Evolutionary conservation across 2,797 vertebrate species (phyloP), one percentile per base, ranked within the genome.

Genomic region (Artibeus jamaicensis): DNA sequence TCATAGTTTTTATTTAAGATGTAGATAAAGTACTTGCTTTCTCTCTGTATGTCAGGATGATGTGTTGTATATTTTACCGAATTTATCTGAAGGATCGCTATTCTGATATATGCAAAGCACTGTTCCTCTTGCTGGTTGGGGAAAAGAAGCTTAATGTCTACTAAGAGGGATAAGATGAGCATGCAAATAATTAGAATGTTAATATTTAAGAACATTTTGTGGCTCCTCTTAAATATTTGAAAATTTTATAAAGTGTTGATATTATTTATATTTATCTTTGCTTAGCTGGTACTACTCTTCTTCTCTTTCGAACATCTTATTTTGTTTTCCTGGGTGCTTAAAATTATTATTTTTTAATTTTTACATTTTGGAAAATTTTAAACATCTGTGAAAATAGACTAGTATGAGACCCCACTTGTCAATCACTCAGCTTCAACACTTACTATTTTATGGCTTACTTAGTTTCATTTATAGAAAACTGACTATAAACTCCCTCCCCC

Each of bases 351-450:
- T 91, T 74, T 53, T 89, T 53, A 93, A 74, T 10, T 53, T 84
- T 89, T 92, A 79, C 82, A 85, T 96, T 86, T 86, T 86, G n/a
- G 74, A 95, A 90, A 73, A 50, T 37, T 81, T 91, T 62, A 92
- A 86, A 82, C 68, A 78, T 82, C n/a, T 95, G 7, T 82, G 74
- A 70, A 92, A 86, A 53, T 42, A 82, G 37, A 84, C 26, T 50
- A 65, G n/a, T 55, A 39, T 87, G 71, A 94, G 32, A 19, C 68
- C 59, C 53, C 34, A 76, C 42, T 57, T 85, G 24, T 39, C 29
- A 22, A 37, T 71, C 68, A 86, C 73, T 68, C 39, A 73, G 29
- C 88, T 96, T 92, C 65, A 90, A 86, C 48, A 87, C 67, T 78
- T 91, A 74, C 3, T 96, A 91, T 86, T 83, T 86, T 88, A 48